These are phyloP conservation scores for Pyrgilauda ruficollis DNA, from an alignment of 2,113 vertebrate species.

Conservation along the genomic window DNA sequence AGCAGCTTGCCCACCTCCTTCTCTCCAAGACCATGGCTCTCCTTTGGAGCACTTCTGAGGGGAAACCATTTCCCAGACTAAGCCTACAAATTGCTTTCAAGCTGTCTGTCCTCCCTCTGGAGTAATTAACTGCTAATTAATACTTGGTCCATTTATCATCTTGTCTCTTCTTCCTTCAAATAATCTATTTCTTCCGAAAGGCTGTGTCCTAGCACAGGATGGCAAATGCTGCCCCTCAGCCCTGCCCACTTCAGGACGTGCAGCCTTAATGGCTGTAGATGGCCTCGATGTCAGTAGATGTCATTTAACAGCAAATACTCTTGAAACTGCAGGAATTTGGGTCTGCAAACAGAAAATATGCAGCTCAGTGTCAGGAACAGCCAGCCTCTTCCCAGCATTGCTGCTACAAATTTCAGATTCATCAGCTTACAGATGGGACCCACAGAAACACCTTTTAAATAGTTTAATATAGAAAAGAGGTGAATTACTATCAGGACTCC, in stretches of 20 bases:
- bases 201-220: not conserved
- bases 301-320: not conserved
- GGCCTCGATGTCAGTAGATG: not conserved
- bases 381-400: not conserved
- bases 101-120: not conserved
- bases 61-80: not conserved
- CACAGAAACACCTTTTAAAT: not conserved
- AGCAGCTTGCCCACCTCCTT: not conserved
- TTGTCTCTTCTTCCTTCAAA: not conserved
- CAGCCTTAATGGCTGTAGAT: not conserved
- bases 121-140: not conserved
- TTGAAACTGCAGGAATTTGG: not conserved
- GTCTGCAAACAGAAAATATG: not conserved
- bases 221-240: not conserved
- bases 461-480: not conserved
- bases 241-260: not conserved
- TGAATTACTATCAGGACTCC: not conserved
- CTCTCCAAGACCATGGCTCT: not conserved
- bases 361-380: not conserved
- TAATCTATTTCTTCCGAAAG: not conserved
- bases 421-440: not conserved
- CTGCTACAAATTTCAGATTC: not conserved
- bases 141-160: not conserved
- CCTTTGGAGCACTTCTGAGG: not conserved
- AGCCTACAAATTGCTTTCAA: not conserved